Base-by-base conservation (phyloP, 2,797 vertebrate genomes). In the Pantherophis vulpinus region DNA sequence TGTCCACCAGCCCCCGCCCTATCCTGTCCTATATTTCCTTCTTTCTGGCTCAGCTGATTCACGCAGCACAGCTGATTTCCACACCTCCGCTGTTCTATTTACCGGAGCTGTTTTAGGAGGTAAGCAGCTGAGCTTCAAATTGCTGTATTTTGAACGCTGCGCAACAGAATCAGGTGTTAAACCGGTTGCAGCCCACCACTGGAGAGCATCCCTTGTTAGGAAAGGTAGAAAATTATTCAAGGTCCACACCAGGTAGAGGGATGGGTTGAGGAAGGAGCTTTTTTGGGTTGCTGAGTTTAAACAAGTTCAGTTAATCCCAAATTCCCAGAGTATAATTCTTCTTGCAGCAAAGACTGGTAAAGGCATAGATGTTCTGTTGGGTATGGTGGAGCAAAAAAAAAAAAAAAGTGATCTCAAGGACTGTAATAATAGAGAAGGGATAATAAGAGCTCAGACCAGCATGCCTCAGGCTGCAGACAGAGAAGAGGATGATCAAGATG, bases 251-350 rank as follows among this genome's bases (percentile, higher is more conserved):
- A 88, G 63, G 25, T 37, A 12, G 51, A 7, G 55, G 32, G 9
- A 12, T 10, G 1, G 0, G 47, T 8, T 63, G 66, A 23, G 87
- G 54, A 86, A 32, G 56, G 63, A 79, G n/a, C 55, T 3, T 23
- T 42, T 91, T 66, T 55, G 90, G 42, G 63, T 91, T 66, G 32
- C 83, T 37, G 29, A 54, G 86, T 86, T 93, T 93, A 91, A 91
- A 88, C 56, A 83, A 86, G 14, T n/a, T 66, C 90, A 88, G 61
- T 55, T 91, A 63, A 91, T 79, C 55, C 47, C 14, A 60, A 66
- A 37, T 91, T 88, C 93, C 63, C 90, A 88, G n/a, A 66, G 63
- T 61, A 61, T 93, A 60, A 74, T 91, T 93, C 86, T 88, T 9
- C 54, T 27, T 1, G 29, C 9, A 14, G 90, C 92, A 91, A 93